These are phyloP conservation scores for Phrynocephalus guinanensis DNA, from an alignment of 2,797 vertebrate genomes.

Conservation along the genomic window DNA sequence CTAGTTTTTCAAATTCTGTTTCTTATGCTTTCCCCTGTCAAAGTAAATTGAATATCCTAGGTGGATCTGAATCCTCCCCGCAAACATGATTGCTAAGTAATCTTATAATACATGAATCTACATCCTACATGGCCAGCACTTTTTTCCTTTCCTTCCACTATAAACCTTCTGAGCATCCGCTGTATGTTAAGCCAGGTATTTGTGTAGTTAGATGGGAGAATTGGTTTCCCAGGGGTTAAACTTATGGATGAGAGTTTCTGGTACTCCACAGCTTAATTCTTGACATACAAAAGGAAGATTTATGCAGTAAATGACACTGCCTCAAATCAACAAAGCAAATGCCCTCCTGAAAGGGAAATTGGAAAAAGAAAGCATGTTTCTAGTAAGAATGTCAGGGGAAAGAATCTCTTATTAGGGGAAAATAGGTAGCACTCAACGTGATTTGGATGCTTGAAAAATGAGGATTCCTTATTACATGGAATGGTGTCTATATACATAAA, in stretches of 20 bases:
- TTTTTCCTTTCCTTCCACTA: constrained; percentile 37
- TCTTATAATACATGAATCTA: constrained; percentile 28
- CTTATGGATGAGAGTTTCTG: constrained; percentile 58
- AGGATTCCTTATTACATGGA: neutral
- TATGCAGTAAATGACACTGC: constrained; percentile 29
- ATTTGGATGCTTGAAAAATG: neutral
- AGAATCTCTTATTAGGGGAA: neutral
- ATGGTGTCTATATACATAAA: neutral
- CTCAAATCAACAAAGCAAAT: neutral
- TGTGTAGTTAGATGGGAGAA: constrained; percentile 56
- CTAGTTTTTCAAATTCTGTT: constrained; percentile 26
- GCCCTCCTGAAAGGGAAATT: neutral
- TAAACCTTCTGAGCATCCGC: constrained; percentile 53
- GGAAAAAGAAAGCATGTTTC: neutral
- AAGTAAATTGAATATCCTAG: constrained; percentile 45
- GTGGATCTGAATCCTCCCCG: constrained; percentile 39
- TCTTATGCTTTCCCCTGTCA: constrained; percentile 49
- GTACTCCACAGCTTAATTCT: constrained; percentile 66
- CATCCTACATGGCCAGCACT: constrained; percentile 17
- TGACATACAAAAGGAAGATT: constrained; percentile 63
- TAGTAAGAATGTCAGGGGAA: neutral
- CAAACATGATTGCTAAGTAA: constrained; percentile 30
- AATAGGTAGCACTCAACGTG: neutral
- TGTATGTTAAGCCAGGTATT: constrained; percentile 49
- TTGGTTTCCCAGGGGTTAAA: constrained; percentile 67